Conservation (phyloP, 2,888 invertebrate species). For the Odontocerum albicorne region DNA sequence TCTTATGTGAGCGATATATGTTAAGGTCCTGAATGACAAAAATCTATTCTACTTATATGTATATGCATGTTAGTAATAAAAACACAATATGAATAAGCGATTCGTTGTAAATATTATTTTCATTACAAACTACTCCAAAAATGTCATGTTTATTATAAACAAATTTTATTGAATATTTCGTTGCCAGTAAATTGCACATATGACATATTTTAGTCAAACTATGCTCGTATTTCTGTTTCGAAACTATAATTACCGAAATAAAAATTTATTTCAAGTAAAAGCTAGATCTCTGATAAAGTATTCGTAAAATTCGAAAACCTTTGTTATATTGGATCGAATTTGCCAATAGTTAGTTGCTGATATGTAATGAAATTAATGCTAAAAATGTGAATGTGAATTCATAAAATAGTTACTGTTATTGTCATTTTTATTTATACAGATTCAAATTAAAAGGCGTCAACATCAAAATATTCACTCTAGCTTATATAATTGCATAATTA, state of each 20-base stretch:
- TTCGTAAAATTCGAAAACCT: too few species aligned
- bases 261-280: too few species aligned
- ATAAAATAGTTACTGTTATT: constrained; percentile 8
- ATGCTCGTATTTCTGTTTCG: too few species aligned
- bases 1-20: too few species aligned
- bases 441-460: background rate
- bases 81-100: constrained; percentile 1
- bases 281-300: too few species aligned
- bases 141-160: constrained; percentile 5
- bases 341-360: too few species aligned
- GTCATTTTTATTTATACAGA: constrained; percentile 11
- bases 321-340: too few species aligned
- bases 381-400: background rate
- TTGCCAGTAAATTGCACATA: constrained; percentile 24
- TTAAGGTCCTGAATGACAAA: too few species aligned
- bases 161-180: constrained; percentile 18
- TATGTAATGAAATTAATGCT: background rate
- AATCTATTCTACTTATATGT: background rate
- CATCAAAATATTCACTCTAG: too few species aligned
- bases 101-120: constrained; percentile 19
- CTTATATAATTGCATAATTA: constrained; percentile 1
- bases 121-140: constrained; percentile 4
- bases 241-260: too few species aligned
- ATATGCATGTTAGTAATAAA: constrained; percentile 2
- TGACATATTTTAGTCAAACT: constrained; percentile 1